Evolutionary conservation across 2,113 vertebrate genomes (phyloP).

Genomic region (Oreochromis aureus): DNA sequence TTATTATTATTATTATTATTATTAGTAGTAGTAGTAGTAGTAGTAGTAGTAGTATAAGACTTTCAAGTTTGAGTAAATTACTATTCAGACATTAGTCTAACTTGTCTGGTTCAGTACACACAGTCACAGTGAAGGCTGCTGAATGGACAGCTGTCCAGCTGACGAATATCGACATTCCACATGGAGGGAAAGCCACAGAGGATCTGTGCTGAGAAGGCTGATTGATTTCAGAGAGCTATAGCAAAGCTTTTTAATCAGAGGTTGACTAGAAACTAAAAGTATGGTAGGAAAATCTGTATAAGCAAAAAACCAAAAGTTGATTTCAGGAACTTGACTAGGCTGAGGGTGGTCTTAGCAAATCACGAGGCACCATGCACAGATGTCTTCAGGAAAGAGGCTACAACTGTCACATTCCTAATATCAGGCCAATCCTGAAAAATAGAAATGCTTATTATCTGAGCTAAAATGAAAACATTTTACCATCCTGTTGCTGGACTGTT

Average conservation of each 20-base stretch:
- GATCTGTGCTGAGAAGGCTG: not conserved
- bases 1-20: rapidly evolving
- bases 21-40: not conserved
- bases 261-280: not conserved
- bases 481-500: not conserved
- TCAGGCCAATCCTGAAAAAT: not conserved
- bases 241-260: not conserved
- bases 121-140: not conserved
- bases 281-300: not conserved
- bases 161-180: not conserved
- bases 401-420: not conserved
- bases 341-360: not conserved
- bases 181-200: not conserved
- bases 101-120: not conserved
- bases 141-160: not conserved
- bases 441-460: not conserved
- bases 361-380: not conserved
- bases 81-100: not conserved
- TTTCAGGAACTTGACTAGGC: not conserved
- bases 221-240: not conserved
- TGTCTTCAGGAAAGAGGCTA: not conserved
- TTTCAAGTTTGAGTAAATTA: not conserved
- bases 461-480: not conserved
- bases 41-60: not conserved
- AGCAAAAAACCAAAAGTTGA: not conserved